These are phyloP conservation scores for Cheilosia vernalis DNA, from an alignment of 2,888 invertebrate species.

Conservation along the genomic window DNA sequence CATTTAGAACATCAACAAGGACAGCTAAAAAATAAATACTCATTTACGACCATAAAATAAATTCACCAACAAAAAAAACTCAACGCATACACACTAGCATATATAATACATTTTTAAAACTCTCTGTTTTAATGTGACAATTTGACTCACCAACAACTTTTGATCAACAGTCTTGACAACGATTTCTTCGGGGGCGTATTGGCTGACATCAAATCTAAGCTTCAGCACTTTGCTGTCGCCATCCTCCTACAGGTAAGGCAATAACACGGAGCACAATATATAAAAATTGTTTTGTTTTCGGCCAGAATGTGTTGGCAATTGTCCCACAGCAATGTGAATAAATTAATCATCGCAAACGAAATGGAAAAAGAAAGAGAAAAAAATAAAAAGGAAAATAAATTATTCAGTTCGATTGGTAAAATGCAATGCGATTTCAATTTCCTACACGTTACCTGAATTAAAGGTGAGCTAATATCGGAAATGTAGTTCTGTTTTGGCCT, in stretches of 20 bases:
- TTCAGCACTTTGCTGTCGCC: constrained; percentile 97
- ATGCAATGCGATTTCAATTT: constrained; percentile 24
- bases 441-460: constrained; percentile 84
- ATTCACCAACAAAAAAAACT: constrained; percentile 14
- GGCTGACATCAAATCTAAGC: constrained; percentile 97
- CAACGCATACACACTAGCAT: no score
- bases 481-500: constrained; percentile 85
- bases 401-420: constrained; percentile 44
- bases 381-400: constrained; percentile 37
- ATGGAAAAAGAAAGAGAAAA: constrained; percentile 35
- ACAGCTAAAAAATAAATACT: not conserved
- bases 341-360: constrained; percentile 39
- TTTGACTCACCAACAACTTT: constrained; percentile 92
- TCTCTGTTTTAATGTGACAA: constrained; percentile 15
- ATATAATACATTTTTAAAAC: not conserved
- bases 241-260: constrained; percentile 89
- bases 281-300: constrained; percentile 8
- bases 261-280: constrained; percentile 15
- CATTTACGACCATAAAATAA: constrained; percentile 16
- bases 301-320: constrained; percentile 41
- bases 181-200: constrained; percentile 98
- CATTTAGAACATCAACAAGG: not conserved
- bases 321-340: constrained; percentile 30
- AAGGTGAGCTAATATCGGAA: constrained; percentile 95
- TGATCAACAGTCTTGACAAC: constrained; percentile 99